Evolutionary conservation across 1,140 invertebrate genomes (phyloP), one percentile per base, ranked within the genome.

Genomic region (Zeugodacus cucurbitae): DNA sequence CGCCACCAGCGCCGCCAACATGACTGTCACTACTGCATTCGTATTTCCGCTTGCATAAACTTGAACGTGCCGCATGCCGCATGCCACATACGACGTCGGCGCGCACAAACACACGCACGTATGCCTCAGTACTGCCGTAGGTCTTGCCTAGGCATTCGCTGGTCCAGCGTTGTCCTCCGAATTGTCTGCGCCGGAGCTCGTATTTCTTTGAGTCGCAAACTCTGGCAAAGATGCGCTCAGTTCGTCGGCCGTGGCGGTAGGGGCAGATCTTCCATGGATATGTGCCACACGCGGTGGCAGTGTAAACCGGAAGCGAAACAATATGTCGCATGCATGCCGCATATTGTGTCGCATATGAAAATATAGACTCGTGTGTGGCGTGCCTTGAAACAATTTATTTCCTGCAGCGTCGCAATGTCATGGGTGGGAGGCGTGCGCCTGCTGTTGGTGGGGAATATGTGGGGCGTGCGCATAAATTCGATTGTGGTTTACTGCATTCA

Each of bases 41-140:
- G 85, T 59, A 86, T 58, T 86, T 86, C 85, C 85, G 85, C 29
- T 86, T 86, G 85, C 85, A 86, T 86, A 86, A 86, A 86, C 85
- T 86, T 86, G 74, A 82, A 82, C 74, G 74, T 82, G 74, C 74
- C 74, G 74, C 74, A 67, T 67, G 17, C 32, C 44, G 37, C 34
- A 86, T 54, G 22, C 64, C 64, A 32, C 64, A 67, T 67, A 32
- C 64, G n/a, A 62, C n/a, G n/a, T 0, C 6, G 6, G 1, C 1
- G n/a, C 10, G n/a, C 82, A 86, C 48, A 82, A 10, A 85, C 34
- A 82, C 41, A 26, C 41, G 20, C 54, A n/a, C 57, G 34, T 17
- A 59, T 57, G 32, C 58, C 14, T 26, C 6, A 54, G 3, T 0
- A 17, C 14, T 2, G 20, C 85, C 29, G 14, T 11, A 20, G 58